Base-by-base conservation (phyloP, 2,797 vertebrate genomes). In the Cichlasoma orientale region DNA sequence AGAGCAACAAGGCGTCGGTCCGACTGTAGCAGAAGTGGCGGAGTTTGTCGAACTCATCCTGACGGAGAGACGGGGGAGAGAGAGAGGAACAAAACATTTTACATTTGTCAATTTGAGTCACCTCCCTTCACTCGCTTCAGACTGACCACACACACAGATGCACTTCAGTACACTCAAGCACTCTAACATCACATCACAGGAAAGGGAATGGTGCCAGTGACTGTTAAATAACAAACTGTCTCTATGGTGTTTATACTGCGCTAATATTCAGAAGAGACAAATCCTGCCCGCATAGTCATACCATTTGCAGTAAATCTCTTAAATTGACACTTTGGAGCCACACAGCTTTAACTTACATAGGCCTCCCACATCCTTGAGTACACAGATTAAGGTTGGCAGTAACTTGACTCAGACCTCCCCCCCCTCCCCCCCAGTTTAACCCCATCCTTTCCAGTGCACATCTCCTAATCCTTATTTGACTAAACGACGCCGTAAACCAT, bases 21-120 rank as follows among this genome's bases (percentile, higher is more conserved):
- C 96, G 95, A 0, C 91, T 93, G 93, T 97, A 97, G 94, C 96
- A 97, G 89, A 97, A 96, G 90, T 96, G 96, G 23, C 96, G 96
- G 25, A 97, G 95, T 82, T 96, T 96, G 92, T 97, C 95, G 0
- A 97, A 97, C 76, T 97, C 96, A 8, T 97, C 96, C 96, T 97
- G 88, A 13, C 7, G 76, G 83, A 83, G 50, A 83, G 25, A 80
- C 8, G 83, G 73, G 73, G 86, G 56, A 79, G 55, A 82, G 33
- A 71, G 57, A 81, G n/a, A 72, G 18, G 27, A 29, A 29, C 13
- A 56, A 52, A 50, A 50, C 47, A 19, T 50, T 50, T 50, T 50
- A 50, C 41, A 50, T 12, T n/a, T 29, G 41, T 19, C 5, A 44
- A 8, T 55, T 69, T 74, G 4, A 66, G 14, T 33, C 3, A 3